Evolutionary conservation across 2,113 vertebrate genomes (phyloP).

Genomic region (Recurvirostra avosetta): DNA sequence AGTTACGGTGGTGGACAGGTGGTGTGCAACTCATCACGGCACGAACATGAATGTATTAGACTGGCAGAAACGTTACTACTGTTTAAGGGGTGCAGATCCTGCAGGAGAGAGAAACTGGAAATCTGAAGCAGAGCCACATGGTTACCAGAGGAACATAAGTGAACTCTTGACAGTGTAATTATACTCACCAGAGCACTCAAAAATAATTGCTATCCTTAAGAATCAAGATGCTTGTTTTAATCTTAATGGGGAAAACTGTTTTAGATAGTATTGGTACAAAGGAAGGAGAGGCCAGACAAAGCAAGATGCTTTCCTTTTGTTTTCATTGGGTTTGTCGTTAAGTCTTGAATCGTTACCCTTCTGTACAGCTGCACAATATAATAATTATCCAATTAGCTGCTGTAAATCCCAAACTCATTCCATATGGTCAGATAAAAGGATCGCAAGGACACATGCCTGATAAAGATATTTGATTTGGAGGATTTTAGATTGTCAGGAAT

Average conservation of each 20-base stretch:
- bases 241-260: not conserved
- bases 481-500: not conserved
- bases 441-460: rapidly evolving
- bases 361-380: not conserved
- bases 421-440: not conserved
- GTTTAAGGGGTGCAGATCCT: not conserved
- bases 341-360: not conserved
- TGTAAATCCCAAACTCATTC: not conserved
- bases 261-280: not conserved
- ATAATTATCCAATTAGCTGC: not conserved
- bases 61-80: not conserved
- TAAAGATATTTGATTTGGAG: not conserved
- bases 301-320: not conserved
- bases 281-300: not conserved
- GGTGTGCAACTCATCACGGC: not conserved
- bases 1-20: not conserved
- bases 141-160: not conserved
- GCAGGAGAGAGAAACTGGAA: not conserved
- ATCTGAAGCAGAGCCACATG: not conserved
- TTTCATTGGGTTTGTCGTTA: not conserved
- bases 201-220: conserved; percentile 22
- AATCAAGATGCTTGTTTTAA: conserved; percentile 36
- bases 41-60: not conserved
- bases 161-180: conserved; percentile 22
- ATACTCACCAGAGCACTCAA: not conserved